Evolutionary conservation across 2,797 vertebrate species (phyloP).

Genomic region (Steatocranus sp.): DNA sequence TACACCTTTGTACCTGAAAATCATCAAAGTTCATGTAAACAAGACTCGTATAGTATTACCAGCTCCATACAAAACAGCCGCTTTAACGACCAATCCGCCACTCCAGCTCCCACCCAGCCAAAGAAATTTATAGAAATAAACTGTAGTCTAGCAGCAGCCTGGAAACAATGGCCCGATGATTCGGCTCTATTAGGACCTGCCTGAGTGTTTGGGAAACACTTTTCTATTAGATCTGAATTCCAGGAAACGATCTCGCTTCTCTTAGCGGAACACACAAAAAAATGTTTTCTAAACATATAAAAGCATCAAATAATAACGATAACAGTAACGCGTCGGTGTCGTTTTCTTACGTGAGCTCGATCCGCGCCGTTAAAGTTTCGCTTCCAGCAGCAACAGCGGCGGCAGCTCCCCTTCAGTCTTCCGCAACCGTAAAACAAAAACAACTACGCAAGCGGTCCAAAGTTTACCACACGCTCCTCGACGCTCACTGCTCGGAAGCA

Average conservation of each 20-base stretch:
- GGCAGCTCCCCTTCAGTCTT: not conserved
- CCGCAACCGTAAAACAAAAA: conserved; percentile 12
- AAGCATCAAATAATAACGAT: not conserved
- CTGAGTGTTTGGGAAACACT: not conserved
- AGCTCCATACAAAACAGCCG: not conserved
- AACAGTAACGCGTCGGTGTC: not conserved
- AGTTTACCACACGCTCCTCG: not conserved
- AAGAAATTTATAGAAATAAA: not conserved
- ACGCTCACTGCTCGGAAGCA: not conserved
- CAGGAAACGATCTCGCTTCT: not conserved
- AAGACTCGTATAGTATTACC: not conserved
- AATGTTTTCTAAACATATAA: not conserved
- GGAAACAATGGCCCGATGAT: not conserved
- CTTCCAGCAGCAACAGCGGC: conserved; percentile 1
- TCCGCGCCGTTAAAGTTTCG: conserved; percentile 17
- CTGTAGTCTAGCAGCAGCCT: not conserved
- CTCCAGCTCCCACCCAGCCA: not conserved
- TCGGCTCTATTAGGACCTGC: not conserved
- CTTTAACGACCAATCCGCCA: not conserved
- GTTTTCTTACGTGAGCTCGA: conserved; percentile 33
- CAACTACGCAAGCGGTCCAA: not conserved
- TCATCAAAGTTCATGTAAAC: not conserved
- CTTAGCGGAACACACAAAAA: not conserved
- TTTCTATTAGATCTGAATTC: not conserved
- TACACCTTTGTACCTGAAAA: not conserved